Conservation (phyloP, 2,888 invertebrate genomes). For the Tortricodes alternella region DNA sequence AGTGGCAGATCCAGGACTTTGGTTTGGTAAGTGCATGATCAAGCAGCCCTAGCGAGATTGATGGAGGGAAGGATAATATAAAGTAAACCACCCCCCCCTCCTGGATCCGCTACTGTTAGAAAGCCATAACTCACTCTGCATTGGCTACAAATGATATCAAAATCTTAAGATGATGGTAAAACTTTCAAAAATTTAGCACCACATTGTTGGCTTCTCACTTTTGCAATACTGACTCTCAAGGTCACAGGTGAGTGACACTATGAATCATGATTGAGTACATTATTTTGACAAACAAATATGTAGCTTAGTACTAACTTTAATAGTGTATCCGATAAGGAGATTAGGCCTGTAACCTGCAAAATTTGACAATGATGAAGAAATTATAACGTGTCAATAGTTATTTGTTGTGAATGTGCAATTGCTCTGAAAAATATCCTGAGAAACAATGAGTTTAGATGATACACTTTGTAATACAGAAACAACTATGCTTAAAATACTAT, state of each 20-base stretch:
- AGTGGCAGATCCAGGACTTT: no score
- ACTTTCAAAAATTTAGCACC: slow-evolving; percentile 81
- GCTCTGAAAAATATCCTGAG: no score
- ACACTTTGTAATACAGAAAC: no score
- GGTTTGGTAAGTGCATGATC: no score
- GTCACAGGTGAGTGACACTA: slow-evolving; percentile 6
- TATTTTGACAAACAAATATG: slow-evolving; percentile 34
- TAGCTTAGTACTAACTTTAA: slow-evolving; percentile 14
- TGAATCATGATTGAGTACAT: slow-evolving; percentile 13
- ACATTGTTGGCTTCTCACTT: slow-evolving; percentile 75
- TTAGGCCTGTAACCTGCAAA: slow-evolving; percentile 12
- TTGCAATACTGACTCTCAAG: slow-evolving; percentile 56
- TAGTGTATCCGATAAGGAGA: slow-evolving; percentile 6
- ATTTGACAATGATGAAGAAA: slow-evolving; percentile 9
- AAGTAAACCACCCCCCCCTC: no score
- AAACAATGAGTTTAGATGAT: no score
- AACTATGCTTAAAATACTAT: no score
- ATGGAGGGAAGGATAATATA: no score
- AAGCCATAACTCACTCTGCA: slow-evolving; percentile 54
- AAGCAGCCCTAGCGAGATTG: no score
- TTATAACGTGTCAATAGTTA: background rate
- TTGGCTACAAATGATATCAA: slow-evolving; percentile 64
- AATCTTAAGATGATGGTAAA: slow-evolving; percentile 74
- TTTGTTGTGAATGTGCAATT: no score
- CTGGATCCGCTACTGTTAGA: no score